Percentiles rank a stretch among this genome's conserved stretches.
These are phyloP conservation scores for Brachionus calyciflorus DNA, from an alignment of 1,140 invertebrate genomes.

Conservation along the genomic window DNA sequence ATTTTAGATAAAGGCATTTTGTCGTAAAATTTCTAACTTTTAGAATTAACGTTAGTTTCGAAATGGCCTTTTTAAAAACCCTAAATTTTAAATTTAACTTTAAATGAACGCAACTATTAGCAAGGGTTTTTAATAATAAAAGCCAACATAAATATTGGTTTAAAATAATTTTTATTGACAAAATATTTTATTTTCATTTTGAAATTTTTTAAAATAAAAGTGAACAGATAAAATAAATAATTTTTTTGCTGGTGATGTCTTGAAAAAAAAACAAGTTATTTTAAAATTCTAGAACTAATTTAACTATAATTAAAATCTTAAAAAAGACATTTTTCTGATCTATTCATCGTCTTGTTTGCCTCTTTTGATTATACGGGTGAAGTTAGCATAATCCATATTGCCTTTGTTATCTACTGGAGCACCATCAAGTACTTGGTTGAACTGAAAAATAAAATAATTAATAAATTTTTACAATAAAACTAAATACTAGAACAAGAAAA, in stretches of 20 bases:
- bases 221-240: background rate
- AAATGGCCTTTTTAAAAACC: no score
- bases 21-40: no score
- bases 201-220: background rate
- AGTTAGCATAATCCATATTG: constrained; percentile 42
- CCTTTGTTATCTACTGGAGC: constrained; percentile 43
- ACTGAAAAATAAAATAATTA: constrained; percentile 32
- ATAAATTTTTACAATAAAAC: background rate
- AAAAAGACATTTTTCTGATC: background rate
- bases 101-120: no score
- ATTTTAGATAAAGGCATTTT: no score
- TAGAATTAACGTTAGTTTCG: no score
- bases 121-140: no score
- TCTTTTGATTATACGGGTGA: constrained; percentile 46
- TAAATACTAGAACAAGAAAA: background rate
- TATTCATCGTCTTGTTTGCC: constrained; percentile 47
- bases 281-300: background rate
- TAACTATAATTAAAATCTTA: background rate
- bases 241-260: background rate
- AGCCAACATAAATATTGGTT: no score
- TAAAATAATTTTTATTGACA: no score
- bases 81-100: no score
- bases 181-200: no score
- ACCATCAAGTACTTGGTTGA: constrained; percentile 43
- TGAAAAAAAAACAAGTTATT: background rate